A percentile compares a stretch with the other conserved stretches of the same genome.
Conservation (phyloP, 2,797 vertebrate species). For the Hemibagrus guttatus region DNA sequence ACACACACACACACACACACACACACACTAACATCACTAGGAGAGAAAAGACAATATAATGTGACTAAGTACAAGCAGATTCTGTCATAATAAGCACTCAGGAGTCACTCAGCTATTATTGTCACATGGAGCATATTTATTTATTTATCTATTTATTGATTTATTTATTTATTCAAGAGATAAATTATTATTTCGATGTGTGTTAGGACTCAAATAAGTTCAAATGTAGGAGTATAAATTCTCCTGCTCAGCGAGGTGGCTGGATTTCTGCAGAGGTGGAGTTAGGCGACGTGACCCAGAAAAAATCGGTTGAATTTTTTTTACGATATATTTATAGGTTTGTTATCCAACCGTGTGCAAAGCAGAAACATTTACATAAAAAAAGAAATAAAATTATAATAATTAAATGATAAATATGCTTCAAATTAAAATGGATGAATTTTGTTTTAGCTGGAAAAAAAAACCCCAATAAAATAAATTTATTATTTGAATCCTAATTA, state of each 20-base stretch:
- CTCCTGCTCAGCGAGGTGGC: background rate
- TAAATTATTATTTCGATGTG: background rate
- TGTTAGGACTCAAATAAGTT: background rate
- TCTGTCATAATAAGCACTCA: background rate
- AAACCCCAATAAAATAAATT: no score
- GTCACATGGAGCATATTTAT: background rate
- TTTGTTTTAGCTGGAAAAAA: no score
- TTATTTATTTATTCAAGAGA: background rate
- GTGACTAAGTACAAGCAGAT: background rate
- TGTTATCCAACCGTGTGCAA: background rate
- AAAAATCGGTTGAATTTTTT: no score
- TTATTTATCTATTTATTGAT: background rate
- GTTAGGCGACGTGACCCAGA: background rate
- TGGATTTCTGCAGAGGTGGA: background rate
- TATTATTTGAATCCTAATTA: no score
- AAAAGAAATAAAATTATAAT: no score
- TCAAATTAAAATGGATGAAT: no score
- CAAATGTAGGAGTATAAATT: background rate
- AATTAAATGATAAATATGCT: no score
- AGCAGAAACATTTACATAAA: background rate
- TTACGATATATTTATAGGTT: background rate
- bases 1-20: conserved; percentile 9
- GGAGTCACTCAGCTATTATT: background rate
- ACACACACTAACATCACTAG: background rate
- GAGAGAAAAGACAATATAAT: background rate